Base-by-base conservation (phyloP, 1,140 invertebrate genomes). In the Nymphalis io region DNA sequence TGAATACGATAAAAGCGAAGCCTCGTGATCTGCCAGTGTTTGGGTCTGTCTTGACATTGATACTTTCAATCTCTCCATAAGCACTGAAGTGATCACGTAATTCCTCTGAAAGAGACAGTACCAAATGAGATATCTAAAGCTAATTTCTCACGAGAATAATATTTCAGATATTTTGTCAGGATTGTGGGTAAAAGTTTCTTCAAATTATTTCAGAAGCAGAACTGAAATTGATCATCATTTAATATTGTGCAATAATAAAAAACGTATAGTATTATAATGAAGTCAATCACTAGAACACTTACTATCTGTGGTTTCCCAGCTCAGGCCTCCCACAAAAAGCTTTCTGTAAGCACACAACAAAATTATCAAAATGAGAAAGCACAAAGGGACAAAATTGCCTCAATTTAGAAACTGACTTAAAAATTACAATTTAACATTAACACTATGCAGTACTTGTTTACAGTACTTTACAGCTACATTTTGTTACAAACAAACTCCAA, bases 291-390 rank as follows among this genome's bases (percentile, higher is more conserved):
- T 51, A 18, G 18, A 4, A 75, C 77, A 96, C 97, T 97, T 93
- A 99, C 98, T 98, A 92, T 99, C 97, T 89, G 97, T 97, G 20
- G 98, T 99, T 94, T 98, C 97, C 97, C 98, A 99, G 93, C 97
- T 98, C 71, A 99, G 93, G 70, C 97, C 98, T 85, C 98, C 98
- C 92, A 99, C 97, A 95, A 99, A 99, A 76, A 99, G 95, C 95
- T 99, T 99, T 94, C 98, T 99, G 95, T 81, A 95, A 96, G 93
- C 83, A 85, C 62, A 92, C 89, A 89, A 92, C 88, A 88, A 68
- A 58, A 74, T 71, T 68, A 77, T 88, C 79, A 87, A 74, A 72
- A 85, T 76, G 53, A 70, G 66, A 76, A 74, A 78, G 73, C 60
- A 77, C 58, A 61, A 72, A 70, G 59, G 66, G 59, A 68, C 63